Conservation (phyloP, 2,888 invertebrate genomes). For the Noctua janthe region DNA sequence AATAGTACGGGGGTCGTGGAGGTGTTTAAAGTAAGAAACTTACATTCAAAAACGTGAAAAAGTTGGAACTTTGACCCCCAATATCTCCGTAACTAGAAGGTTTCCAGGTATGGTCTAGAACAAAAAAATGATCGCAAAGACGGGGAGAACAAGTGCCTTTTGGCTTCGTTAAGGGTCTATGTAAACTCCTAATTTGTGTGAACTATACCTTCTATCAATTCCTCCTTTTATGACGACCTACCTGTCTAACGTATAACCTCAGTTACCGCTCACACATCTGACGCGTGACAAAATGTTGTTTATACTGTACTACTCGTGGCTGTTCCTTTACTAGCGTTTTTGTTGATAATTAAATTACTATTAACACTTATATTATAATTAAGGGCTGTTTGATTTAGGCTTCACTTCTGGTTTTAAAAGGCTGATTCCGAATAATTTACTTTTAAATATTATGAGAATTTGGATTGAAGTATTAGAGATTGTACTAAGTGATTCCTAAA, state of each 20-base stretch:
- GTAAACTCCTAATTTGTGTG: not conserved
- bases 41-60: no score
- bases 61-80: no score
- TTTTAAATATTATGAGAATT: not conserved
- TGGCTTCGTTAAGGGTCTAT: no score
- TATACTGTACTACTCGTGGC: conserved; percentile 12
- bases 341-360: conserved; percentile 30
- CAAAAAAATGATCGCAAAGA: no score
- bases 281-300: conserved; percentile 46
- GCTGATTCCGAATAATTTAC: not conserved
- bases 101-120: no score
- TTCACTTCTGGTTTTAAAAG: conserved; percentile 14
- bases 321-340: conserved; percentile 37
- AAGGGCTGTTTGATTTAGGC: conserved; percentile 41
- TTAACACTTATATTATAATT: conserved; percentile 45
- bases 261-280: conserved; percentile 11
- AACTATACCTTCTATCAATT: conserved; percentile 2
- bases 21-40: no score
- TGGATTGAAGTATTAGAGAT: no score
- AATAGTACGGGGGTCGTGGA: no score
- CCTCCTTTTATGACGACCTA: not conserved
- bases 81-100: no score
- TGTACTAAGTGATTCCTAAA: not conserved
- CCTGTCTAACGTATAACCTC: conserved; percentile 35
- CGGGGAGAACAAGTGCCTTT: no score